A percentile compares a stretch with the other conserved stretches of the same genome.
phyloP scores from a whole-genome alignment of 2,888 invertebrate genomes.

The Congeria kusceri region DNA sequence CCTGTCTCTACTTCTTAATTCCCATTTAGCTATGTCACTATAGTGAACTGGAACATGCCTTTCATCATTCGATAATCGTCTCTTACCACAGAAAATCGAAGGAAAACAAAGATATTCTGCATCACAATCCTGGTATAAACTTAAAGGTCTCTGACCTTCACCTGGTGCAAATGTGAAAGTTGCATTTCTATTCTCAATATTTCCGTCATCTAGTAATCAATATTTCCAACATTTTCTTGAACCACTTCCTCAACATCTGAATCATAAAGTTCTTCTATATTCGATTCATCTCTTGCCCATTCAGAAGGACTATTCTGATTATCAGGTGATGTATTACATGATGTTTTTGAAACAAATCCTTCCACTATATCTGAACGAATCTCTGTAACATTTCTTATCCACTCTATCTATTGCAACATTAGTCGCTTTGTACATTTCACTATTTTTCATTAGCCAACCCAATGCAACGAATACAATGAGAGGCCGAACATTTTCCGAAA shows the following conservation, averaged over 20 bases:
- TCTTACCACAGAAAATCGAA: conserved; percentile 45
- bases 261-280: too few relatives aligned
- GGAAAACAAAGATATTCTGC: conserved; percentile 32
- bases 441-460: conserved; percentile 48
- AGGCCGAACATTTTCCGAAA: conserved; percentile 58
- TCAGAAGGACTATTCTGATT: too few relatives aligned
- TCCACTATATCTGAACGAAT: too few relatives aligned
- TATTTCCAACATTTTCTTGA: conserved; percentile 48
- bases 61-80: conserved; percentile 24
- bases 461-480: conserved; percentile 47
- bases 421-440: conserved; percentile 42
- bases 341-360: too few relatives aligned
- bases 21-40: conserved; percentile 54
- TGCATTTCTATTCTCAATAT: conserved; percentile 23
- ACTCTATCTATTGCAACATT: too few relatives aligned
- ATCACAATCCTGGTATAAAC: conserved; percentile 41
- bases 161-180: conserved; percentile 55
- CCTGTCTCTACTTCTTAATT: conserved; percentile 42
- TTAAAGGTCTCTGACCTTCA: conserved; percentile 41
- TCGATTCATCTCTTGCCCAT: too few relatives aligned
- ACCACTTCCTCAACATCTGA: conserved; percentile 34
- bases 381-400: too few relatives aligned
- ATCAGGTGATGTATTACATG: too few relatives aligned
- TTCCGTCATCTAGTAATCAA: conserved; percentile 40
- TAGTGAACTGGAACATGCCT: conserved; percentile 44